A percentile compares a stretch with the other conserved stretches of the same genome.
phyloP scores from a whole-genome alignment of 2,888 invertebrate species.

The Linnaemya tessellans region DNA sequence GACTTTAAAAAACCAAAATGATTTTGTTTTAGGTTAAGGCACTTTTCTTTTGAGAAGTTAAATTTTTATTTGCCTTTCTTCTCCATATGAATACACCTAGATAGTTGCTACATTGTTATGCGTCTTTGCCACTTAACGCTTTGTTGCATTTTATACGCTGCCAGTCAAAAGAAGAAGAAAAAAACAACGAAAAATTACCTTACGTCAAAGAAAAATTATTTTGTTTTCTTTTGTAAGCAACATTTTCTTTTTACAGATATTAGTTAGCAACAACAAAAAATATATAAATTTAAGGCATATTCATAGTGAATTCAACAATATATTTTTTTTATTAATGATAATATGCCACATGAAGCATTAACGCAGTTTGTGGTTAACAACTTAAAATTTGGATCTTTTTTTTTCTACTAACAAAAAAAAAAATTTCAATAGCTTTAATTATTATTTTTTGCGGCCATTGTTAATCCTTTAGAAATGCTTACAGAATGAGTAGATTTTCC shows the following conservation, averaged over 20 bases:
- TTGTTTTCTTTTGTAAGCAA: conserved; percentile 51
- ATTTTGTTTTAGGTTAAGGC: conserved; percentile 58
- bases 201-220: conserved; percentile 65
- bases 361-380: conserved; percentile 48
- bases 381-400: conserved; percentile 45
- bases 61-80: conserved; percentile 67
- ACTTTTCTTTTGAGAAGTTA: conserved; percentile 57
- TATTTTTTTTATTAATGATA: conserved; percentile 29
- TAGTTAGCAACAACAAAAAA: conserved; percentile 13
- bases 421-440: conserved; percentile 63
- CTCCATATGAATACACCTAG: conserved; percentile 25
- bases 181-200: conserved; percentile 63
- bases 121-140: conserved; percentile 72
- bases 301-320: conserved; percentile 49
- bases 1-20: conserved; percentile 32
- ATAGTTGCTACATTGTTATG: conserved; percentile 66
- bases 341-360: conserved; percentile 41
- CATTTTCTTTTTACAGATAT: conserved; percentile 34
- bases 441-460: conserved; percentile 35
- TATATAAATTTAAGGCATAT: conserved; percentile 41
- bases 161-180: conserved; percentile 56
- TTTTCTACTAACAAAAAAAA: conserved; percentile 6
- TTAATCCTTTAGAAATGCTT: conserved; percentile 23
- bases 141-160: conserved; percentile 70
- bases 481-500: conserved; percentile 56